Conservation (phyloP, 2,113 vertebrate genomes). For the Syngnathus floridae region DNA sequence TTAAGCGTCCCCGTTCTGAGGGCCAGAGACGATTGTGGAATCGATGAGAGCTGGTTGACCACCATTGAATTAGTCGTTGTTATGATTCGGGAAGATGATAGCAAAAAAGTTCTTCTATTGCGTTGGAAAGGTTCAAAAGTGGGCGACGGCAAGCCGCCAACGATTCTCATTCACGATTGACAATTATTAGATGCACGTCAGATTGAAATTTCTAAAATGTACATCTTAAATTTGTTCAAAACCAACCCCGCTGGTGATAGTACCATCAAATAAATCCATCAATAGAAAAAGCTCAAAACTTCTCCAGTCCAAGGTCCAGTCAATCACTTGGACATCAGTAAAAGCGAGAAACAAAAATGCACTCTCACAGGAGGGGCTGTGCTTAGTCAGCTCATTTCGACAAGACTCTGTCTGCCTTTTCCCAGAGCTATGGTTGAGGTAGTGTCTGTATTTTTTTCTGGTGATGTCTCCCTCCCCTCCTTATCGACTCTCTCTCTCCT, state of each 20-base stretch:
- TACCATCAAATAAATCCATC: constrained; percentile 16
- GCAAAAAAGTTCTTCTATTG: not conserved
- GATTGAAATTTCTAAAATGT: not conserved
- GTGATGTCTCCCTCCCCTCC: constrained; percentile 5
- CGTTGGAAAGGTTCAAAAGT: constrained; percentile 10
- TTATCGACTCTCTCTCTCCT: constrained; percentile 7
- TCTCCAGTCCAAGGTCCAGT: constrained; percentile 26
- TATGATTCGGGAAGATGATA: not conserved
- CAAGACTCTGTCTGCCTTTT: not conserved
- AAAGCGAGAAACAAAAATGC: constrained; percentile 13
- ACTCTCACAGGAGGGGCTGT: constrained; percentile 11
- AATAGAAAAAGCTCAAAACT: constrained; percentile 1
- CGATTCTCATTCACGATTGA: constrained; percentile 10
- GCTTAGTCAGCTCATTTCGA: not conserved
- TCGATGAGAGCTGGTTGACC: constrained; percentile 1
- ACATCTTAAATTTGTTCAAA: constrained; percentile 1
- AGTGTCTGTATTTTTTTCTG: constrained; percentile 58
- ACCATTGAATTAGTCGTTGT: constrained; percentile 15
- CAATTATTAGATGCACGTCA: no score
- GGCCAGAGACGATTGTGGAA: constrained; percentile 2
- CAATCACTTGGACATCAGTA: constrained; percentile 24
- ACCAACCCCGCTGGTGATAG: constrained; percentile 4
- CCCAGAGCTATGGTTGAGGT: constrained; percentile 9
- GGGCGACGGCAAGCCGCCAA: constrained; percentile 18
- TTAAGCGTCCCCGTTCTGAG: constrained; percentile 18